Evolutionary conservation across 2,888 invertebrate species (phyloP).

Genomic region (Axea sp.): DNA sequence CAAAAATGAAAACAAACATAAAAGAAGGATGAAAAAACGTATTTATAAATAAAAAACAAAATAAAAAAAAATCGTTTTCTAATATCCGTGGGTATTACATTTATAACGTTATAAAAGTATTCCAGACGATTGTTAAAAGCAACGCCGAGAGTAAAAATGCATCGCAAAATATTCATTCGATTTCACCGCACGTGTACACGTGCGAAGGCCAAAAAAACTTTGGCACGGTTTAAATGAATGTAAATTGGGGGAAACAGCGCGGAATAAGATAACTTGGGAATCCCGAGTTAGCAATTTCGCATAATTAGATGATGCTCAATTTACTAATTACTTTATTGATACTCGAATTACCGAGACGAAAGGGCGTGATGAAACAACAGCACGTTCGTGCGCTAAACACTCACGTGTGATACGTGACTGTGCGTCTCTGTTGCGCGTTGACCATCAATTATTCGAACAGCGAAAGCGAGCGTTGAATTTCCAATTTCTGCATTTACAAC

Average conservation of each 20-base stretch:
- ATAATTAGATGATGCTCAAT: conserved; percentile 30
- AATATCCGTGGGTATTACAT: too few species aligned
- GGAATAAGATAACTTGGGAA: background rate
- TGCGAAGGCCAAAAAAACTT: too few species aligned
- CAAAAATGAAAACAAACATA: too few species aligned
- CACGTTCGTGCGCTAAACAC: conserved; percentile 48
- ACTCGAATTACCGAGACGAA: conserved; percentile 44
- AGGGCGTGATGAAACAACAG: conserved; percentile 42
- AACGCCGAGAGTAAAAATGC: too few species aligned
- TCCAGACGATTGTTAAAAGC: too few species aligned
- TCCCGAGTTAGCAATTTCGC: conserved; percentile 19
- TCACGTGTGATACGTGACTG: conserved; percentile 36
- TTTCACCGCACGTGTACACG: too few species aligned
- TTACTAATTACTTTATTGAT: conserved; percentile 51
- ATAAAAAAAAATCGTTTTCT: too few species aligned
- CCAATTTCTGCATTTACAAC: conserved; percentile 52
- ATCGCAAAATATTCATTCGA: too few species aligned
- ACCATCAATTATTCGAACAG: conserved; percentile 59
- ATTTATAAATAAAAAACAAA: too few species aligned
- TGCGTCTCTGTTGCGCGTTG: conserved; percentile 52
- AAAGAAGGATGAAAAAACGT: too few species aligned
- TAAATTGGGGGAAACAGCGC: background rate
- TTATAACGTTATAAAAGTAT: too few species aligned
- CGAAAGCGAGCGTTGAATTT: conserved; percentile 49
- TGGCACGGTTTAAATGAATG: too few species aligned